A percentile compares a stretch with the other conserved stretches of the same genome.
phyloP scores from a whole-genome alignment of 2,113 vertebrate species.

The Oreamnos americanus region DNA sequence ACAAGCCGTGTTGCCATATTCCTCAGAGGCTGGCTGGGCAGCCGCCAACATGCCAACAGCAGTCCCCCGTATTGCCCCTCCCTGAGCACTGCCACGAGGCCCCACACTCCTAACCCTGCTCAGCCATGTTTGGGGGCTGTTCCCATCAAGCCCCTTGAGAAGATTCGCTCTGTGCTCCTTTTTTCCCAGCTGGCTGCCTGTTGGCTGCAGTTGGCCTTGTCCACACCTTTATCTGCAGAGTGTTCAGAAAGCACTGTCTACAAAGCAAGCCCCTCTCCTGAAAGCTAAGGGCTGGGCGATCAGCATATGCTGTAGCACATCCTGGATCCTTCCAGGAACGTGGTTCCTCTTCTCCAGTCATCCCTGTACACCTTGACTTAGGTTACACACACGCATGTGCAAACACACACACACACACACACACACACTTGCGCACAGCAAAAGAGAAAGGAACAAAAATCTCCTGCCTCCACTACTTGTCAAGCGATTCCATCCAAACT shows the following conservation, averaged over 20 bases:
- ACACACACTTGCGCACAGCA: no score
- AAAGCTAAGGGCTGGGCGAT: background rate
- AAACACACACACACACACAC: background rate
- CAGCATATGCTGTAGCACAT: background rate
- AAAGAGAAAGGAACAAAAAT: background rate
- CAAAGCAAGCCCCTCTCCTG: background rate
- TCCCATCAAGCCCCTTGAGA: background rate
- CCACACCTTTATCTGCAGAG: background rate
- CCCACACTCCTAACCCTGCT: fast-evolving
- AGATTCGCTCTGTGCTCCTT: background rate
- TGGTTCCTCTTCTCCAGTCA: background rate
- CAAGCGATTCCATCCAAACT: background rate
- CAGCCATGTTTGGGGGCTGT: fast-evolving
- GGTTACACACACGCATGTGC: background rate
- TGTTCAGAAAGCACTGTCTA: background rate
- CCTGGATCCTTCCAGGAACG: background rate
- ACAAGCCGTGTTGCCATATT: background rate
- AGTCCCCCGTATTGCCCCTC: background rate
- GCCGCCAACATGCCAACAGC: background rate
- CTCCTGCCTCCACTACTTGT: background rate
- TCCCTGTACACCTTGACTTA: background rate
- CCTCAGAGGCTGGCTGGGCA: background rate
- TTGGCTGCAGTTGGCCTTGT: background rate
- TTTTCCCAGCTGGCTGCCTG: background rate
- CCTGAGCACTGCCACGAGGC: fast-evolving